These are phyloP conservation scores for Castor canadensis DNA, from an alignment of 2,113 vertebrate species.

Conservation along the genomic window DNA sequence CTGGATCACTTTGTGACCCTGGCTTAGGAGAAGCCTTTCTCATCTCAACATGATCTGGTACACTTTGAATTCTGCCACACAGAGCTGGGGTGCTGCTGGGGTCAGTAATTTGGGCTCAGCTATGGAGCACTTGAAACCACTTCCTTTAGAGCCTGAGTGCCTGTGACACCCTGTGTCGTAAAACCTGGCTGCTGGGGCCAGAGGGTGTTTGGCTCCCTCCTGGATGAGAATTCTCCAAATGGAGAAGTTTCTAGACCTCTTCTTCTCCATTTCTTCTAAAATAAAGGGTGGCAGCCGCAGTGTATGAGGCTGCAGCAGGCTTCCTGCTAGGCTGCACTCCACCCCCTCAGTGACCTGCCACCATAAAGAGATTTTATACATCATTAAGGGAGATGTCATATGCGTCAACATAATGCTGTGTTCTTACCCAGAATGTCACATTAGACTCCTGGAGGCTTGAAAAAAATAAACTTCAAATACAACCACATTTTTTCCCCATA, in stretches of 20 bases:
- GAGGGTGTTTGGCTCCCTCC: not conserved
- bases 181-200: not conserved
- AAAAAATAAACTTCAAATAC: slow-evolving; percentile 43
- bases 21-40: not conserved
- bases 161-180: not conserved
- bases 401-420: slow-evolving; percentile 4
- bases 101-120: not conserved
- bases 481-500: slow-evolving; percentile 21
- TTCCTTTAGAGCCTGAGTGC: not conserved
- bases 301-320: not conserved
- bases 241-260: not conserved
- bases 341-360: not conserved
- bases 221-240: not conserved
- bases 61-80: not conserved
- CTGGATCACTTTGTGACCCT: fast-evolving
- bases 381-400: slow-evolving; percentile 57
- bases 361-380: slow-evolving; percentile 11
- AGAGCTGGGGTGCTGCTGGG: not conserved
- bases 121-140: no score
- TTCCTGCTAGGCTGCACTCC: not conserved
- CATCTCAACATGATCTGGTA: not conserved
- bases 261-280: not conserved
- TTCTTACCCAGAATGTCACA: slow-evolving; percentile 65
- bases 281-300: not conserved
- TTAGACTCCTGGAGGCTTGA: slow-evolving; percentile 51